Evolutionary conservation across 2,888 invertebrate species (phyloP), one percentile per base, ranked within the genome.

Genomic region (Cepaea hortensis): DNA sequence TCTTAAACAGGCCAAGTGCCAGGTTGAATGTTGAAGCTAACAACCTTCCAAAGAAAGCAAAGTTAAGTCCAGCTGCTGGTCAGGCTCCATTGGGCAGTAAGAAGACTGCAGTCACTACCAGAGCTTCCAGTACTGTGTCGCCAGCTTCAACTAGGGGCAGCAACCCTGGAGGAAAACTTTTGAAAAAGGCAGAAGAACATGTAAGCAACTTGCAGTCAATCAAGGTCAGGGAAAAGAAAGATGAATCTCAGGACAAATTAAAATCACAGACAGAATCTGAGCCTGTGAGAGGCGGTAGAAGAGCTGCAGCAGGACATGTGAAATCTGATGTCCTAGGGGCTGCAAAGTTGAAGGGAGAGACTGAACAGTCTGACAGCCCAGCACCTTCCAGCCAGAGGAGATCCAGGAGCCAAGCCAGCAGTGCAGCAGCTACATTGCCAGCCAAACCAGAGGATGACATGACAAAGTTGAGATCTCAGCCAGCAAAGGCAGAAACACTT

Each of bases 401-500:
- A 13, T n/a, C 23, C 61, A 77, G 77, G 23, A 77, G 61, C 55
- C 77, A 77, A 20, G 9, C 23, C 13, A n/a, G 77, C 55, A 77
- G 4, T 77, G 1, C 23, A 23, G 55, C 23, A 61, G 55, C 3
- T 6, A 23, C 77, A 61, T 55, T 55, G 3, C n/a, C 55, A 61
- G 20, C 7, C 2, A 77, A 77, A 11, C 50, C 15, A 23, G 72
- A 72, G 23, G 77, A 77, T 5, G 77, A 77, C 11, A 23, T 48
- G n/a, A 61, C 77, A 77, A 55, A 77, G 55, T 23, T 23, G 9
- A 77, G 77, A 55, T 77, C 55, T 23, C 77, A 77, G 55, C 77
- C 50, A 9, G 7, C 23, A 9, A 77, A 61, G 13, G 9, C 77
- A 77, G 77, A 77, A 61, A 48, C 5, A 4, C 11, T 11, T 50